Base-by-base conservation (phyloP, 2,797 vertebrate species). In the Mallotus villosus region DNA sequence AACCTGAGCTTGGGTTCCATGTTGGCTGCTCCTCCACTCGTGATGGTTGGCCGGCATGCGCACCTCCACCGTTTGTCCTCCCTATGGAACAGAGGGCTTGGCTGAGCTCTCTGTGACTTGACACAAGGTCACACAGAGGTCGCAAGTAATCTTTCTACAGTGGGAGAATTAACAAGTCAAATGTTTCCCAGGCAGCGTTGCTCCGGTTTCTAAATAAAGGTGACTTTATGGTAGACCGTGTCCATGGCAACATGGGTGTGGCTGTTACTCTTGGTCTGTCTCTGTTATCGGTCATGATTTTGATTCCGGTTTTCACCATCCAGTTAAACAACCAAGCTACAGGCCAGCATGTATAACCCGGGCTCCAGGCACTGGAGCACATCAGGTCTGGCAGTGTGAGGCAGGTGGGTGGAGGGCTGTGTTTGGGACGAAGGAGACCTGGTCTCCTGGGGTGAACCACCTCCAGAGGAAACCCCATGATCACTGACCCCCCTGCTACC, bases 351-450 rank as follows among this genome's bases (percentile, higher is more conserved):
- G 37, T 41, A 9, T 41, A 41, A 41, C 37, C 37, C 6, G 37
- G 6, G 32, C 1, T 34, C 32, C 32, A 34, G 32, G 37, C 37
- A 41, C 37, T 53, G 51, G 16, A 53, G 14, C 19, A 19, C 51
- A 53, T n/a, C 51, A 17, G 51, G 19, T 17, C 29, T 29, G 16
- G 27, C 22, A 19, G 59, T 16, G 60, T 11, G 12, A 16, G 22
- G 14, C 24, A 14, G 16, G 25, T 5, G 1, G n/a, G 8, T 1
- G 81, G 83, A 85, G 86, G 83, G 83, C 63, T 70, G 61, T 37
- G 70, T 87, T 82, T 84, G 86, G 73, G 75, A 78, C 79, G 80
- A 75, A 71, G 80, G 82, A 41, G 85, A 86, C 78, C 74, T 72
- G 67, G 74, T 80, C 67, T 73, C 53, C 68, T 65, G 65, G 66